Evolutionary conservation across 2,113 vertebrate genomes (phyloP).

Genomic region (Anser cygnoides): DNA sequence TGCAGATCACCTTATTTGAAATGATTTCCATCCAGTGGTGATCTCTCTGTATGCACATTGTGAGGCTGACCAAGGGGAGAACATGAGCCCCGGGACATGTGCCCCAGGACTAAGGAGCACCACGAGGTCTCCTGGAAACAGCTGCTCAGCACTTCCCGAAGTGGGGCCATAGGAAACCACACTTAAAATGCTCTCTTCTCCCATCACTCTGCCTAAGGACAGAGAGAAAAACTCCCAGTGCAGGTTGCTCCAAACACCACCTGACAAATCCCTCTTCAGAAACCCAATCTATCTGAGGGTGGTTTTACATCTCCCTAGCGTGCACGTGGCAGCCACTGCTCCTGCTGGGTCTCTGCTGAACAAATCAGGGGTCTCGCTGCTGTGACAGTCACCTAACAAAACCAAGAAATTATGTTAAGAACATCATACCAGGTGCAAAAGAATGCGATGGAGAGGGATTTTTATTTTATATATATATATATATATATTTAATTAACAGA

Average conservation of each 20-base stretch:
- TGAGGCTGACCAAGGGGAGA: background rate
- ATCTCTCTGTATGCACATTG: background rate
- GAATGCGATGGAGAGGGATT: background rate
- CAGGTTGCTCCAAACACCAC: background rate
- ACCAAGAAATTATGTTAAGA: background rate
- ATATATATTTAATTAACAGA: no score
- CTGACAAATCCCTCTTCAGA: background rate
- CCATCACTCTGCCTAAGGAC: background rate
- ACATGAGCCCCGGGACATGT: background rate
- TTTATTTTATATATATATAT: background rate
- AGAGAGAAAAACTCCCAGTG: background rate
- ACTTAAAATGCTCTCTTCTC: background rate
- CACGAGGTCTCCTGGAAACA: background rate
- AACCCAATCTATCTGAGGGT: accelerated
- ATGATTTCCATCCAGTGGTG: background rate
- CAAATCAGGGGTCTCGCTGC: background rate
- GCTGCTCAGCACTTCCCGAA: background rate
- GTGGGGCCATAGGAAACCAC: background rate
- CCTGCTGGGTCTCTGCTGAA: accelerated
- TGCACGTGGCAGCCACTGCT: accelerated
- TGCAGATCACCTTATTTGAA: background rate
- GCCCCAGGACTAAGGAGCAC: background rate
- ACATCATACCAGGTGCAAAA: background rate
- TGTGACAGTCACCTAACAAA: background rate
- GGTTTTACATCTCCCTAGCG: accelerated